phyloP scores from a whole-genome alignment of 2,888 invertebrate species.

The Orgyia antiqua region DNA sequence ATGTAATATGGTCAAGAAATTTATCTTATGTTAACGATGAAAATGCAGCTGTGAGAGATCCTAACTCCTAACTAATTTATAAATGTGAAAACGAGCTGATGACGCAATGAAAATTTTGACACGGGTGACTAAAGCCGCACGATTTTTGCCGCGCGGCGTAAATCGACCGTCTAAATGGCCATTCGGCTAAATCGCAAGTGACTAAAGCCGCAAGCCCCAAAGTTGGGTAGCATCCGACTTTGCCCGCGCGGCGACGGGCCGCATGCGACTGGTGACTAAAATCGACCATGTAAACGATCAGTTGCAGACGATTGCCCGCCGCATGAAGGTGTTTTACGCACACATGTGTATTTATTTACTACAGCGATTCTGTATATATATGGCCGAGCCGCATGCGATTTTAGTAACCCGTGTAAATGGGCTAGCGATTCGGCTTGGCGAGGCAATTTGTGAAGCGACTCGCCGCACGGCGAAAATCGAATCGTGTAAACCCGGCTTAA shows the following conservation, averaged over 20 bases:
- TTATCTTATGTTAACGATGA: too few relatives aligned
- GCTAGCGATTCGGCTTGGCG: not conserved
- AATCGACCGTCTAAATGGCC: slow-evolving; percentile 32
- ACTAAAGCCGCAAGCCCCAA: slow-evolving; percentile 35
- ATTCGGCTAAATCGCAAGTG: slow-evolving; percentile 31
- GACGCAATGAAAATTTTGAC: too few relatives aligned
- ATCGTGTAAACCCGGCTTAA: slow-evolving; percentile 31
- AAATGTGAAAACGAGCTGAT: too few relatives aligned
- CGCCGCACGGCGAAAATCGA: slow-evolving; percentile 38
- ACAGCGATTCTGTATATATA: too few relatives aligned
- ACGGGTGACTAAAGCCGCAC: slow-evolving; percentile 36
- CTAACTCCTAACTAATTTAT: too few relatives aligned
- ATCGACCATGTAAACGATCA: slow-evolving; percentile 20
- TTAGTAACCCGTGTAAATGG: too few relatives aligned
- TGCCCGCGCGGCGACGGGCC: slow-evolving; percentile 34
- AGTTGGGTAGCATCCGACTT: slow-evolving; percentile 36
- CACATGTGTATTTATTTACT: too few relatives aligned
- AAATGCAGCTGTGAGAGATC: too few relatives aligned
- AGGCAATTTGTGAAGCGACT: slow-evolving; percentile 26
- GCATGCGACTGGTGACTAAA: slow-evolving; percentile 31
- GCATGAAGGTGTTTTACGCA: too few relatives aligned
- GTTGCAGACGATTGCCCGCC: slow-evolving; percentile 19
- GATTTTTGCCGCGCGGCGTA: slow-evolving; percentile 29
- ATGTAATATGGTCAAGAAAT: too few relatives aligned
- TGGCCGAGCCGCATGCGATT: too few relatives aligned